These are phyloP conservation scores for Choloepus hoffmanni DNA, from an alignment of 2,113 vertebrate genomes.

Conservation along the genomic window DNA sequence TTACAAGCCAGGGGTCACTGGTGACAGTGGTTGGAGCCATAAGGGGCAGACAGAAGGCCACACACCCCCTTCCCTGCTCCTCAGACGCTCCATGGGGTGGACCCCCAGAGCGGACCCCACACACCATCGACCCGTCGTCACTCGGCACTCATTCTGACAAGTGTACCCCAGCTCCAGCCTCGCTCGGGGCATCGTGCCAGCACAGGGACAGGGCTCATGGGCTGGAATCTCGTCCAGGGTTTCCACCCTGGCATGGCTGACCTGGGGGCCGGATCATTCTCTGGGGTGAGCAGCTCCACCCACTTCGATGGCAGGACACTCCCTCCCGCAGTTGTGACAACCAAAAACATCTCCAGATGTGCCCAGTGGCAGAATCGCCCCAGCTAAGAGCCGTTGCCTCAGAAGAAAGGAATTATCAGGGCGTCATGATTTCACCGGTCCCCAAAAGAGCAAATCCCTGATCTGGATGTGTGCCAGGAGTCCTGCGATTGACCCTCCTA, in stretches of 20 bases:
- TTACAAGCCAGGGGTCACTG: background rate
- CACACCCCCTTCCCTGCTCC: background rate
- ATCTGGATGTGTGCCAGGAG: accelerated
- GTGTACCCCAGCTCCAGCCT: background rate
- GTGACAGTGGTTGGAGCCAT: too few species aligned
- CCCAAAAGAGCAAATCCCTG: background rate
- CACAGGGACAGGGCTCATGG: background rate
- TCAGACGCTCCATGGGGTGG: accelerated
- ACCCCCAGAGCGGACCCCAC: too few species aligned
- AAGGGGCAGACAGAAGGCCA: background rate
- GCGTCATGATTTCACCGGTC: background rate
- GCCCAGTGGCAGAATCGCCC: background rate
- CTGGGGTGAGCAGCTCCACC: background rate
- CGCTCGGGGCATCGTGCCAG: accelerated
- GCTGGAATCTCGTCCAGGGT: background rate
- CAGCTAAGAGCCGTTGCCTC: background rate
- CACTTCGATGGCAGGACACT: background rate
- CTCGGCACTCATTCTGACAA: background rate
- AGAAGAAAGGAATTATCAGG: background rate
- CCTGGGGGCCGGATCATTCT: background rate
- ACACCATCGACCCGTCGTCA: too few species aligned
- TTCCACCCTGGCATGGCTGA: background rate
- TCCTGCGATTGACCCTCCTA: background rate
- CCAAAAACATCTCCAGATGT: background rate
- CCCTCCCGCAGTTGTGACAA: background rate